Percentiles rank a stretch among this genome's conserved stretches.
Conservation (phyloP, 2,888 invertebrate genomes). For the Perdita meconis region DNA sequence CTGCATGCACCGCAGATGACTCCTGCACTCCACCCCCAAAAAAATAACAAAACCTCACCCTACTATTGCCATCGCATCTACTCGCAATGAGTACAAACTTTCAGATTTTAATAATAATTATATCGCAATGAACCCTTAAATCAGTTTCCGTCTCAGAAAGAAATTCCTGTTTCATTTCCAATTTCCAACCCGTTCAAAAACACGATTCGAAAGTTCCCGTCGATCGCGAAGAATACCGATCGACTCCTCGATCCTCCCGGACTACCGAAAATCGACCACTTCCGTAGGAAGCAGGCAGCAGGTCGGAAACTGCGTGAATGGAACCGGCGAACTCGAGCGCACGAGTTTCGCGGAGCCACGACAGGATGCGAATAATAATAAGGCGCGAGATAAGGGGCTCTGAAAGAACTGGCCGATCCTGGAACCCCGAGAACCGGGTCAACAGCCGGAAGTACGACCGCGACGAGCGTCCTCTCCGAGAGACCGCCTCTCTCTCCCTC, state of each 20-base stretch:
- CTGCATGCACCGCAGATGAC: too few species aligned
- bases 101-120: too few species aligned
- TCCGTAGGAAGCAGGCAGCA: constrained; percentile 18
- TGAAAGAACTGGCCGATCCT: constrained; percentile 63
- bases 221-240: neutral
- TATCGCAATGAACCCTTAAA: too few species aligned
- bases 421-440: constrained; percentile 71
- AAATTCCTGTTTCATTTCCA: too few species aligned
- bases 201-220: too few species aligned
- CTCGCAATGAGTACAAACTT: too few species aligned
- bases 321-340: constrained; percentile 12
- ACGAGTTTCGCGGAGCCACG: constrained; percentile 20
- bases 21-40: too few species aligned
- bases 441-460: constrained; percentile 70
- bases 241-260: neutral
- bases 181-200: too few species aligned
- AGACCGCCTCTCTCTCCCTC: constrained; percentile 22
- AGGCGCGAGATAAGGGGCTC: constrained; percentile 50
- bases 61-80: too few species aligned
- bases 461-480: constrained; percentile 52
- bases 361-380: constrained; percentile 64
- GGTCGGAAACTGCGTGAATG: constrained; percentile 13
- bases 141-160: too few species aligned
- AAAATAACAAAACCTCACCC: too few species aligned
- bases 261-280: constrained; percentile 5